Evolutionary conservation across 2,113 vertebrate genomes (phyloP).

Genomic region (Eulemur rufifrons): DNA sequence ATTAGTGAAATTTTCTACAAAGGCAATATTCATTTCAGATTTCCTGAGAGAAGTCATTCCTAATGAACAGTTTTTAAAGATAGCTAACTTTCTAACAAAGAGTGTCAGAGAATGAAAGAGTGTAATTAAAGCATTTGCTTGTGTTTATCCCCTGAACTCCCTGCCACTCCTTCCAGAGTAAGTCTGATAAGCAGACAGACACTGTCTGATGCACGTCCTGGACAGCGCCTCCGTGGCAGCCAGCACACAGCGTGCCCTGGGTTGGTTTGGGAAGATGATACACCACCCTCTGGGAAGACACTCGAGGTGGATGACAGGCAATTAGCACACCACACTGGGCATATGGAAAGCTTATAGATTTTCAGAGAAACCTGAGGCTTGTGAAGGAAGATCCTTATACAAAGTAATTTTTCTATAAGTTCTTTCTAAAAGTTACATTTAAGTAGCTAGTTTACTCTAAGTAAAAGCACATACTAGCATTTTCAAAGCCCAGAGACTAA

Average conservation of each 20-base stretch:
- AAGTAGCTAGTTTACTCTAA: not conserved
- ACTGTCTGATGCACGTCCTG: not conserved
- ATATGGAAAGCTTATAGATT: not conserved
- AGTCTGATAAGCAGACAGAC: slow-evolving; percentile 22
- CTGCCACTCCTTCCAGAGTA: not conserved
- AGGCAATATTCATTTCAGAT: slow-evolving; percentile 38
- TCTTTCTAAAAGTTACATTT: not conserved
- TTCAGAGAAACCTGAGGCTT: not conserved
- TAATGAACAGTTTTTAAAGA: slow-evolving; percentile 11
- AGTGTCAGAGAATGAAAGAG: not conserved
- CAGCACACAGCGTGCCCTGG: not conserved
- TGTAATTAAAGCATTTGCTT: slow-evolving; percentile 10
- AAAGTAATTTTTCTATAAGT: not conserved
- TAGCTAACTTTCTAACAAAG: slow-evolving; percentile 41
- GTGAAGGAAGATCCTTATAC: no score
- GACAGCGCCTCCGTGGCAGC: not conserved
- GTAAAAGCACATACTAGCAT: not conserved
- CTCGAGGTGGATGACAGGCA: not conserved
- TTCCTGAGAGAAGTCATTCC: slow-evolving; percentile 22
- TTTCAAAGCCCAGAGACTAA: not conserved
- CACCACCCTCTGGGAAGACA: not conserved
- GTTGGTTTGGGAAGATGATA: not conserved
- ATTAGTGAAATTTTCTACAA: not conserved
- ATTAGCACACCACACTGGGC: not conserved
- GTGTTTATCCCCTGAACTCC: not conserved